Percentiles rank a stretch among this genome's conserved stretches.
Conservation (phyloP, 2,888 invertebrate genomes). For the Orchestes rusci region DNA sequence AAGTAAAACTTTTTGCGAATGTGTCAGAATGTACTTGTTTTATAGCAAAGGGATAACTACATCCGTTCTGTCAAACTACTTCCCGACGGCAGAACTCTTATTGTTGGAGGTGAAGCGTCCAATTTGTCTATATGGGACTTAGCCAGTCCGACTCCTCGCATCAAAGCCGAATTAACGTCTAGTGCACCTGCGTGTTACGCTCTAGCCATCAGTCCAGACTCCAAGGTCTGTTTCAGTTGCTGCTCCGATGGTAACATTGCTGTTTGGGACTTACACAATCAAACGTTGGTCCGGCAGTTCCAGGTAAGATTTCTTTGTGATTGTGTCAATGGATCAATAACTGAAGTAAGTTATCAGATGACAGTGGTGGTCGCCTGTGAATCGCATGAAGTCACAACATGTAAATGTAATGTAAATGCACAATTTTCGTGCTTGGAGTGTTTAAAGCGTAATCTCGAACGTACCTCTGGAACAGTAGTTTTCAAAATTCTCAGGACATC, state of each 20-base stretch:
- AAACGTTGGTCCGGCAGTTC: conserved; percentile 78
- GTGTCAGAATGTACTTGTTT: too few relatives aligned
- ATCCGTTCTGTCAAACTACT: conserved; percentile 90
- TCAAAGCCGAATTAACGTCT: conserved; percentile 89
- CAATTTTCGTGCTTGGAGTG: too few relatives aligned
- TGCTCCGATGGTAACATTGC: conserved; percentile 96
- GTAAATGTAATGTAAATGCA: too few relatives aligned
- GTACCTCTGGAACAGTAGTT: too few relatives aligned
- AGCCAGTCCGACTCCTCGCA: conserved; percentile 81
- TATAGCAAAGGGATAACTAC: conserved; percentile 85
- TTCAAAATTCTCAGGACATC: too few relatives aligned
- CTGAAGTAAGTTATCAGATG: too few relatives aligned
- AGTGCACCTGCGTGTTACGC: conserved; percentile 96
- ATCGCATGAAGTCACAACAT: too few relatives aligned
- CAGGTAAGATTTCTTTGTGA: conserved; percentile 47
- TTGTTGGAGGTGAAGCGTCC: conserved; percentile 94
- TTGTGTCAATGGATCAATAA: too few relatives aligned
- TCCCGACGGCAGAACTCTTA: conserved; percentile 86
- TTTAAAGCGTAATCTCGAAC: too few relatives aligned
- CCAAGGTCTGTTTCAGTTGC: conserved; percentile 95
- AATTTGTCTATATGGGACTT: conserved; percentile 95
- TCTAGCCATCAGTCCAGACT: conserved; percentile 92
- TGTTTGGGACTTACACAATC: conserved; percentile 93
- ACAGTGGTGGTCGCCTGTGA: too few relatives aligned
- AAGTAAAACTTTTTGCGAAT: too few relatives aligned